Percentiles rank a stretch among this genome's conserved stretches.
These are phyloP conservation scores for Mungos mungo DNA, from an alignment of 2,113 vertebrate species.

Conservation along the genomic window DNA sequence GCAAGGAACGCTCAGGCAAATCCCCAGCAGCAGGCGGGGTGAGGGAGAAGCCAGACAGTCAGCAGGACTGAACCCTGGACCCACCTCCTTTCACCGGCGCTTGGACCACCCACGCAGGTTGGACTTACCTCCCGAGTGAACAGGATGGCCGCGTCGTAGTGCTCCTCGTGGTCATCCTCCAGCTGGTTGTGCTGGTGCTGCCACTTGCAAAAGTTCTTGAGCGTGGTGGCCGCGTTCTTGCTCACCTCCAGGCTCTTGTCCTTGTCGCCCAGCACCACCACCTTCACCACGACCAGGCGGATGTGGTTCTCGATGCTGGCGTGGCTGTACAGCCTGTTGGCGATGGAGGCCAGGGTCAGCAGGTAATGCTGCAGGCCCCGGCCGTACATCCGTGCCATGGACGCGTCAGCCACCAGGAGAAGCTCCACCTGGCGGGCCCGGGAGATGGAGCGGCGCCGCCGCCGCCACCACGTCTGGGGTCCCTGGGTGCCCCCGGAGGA, in stretches of 20 bases:
- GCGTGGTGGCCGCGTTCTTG: slow-evolving; percentile 95
- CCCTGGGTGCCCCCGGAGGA: background rate
- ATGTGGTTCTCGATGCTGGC: slow-evolving; percentile 98
- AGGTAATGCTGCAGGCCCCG: slow-evolving; percentile 95
- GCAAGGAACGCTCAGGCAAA: background rate
- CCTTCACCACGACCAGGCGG: slow-evolving; percentile 94
- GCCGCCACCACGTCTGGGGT: slow-evolving; percentile 64
- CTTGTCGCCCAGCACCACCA: slow-evolving; percentile 88
- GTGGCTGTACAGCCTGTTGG: slow-evolving; percentile 95
- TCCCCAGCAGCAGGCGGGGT: rapidly evolving
- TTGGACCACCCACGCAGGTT: background rate
- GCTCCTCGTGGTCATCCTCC: slow-evolving; percentile 92
- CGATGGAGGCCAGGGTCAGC: slow-evolving; percentile 95
- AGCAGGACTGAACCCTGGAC: background rate
- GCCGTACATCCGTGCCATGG: slow-evolving; percentile 95
- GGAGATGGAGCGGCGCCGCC: slow-evolving; percentile 89
- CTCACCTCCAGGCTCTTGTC: slow-evolving; percentile 93
- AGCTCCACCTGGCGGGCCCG: slow-evolving; percentile 96
- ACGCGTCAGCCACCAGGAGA: slow-evolving; percentile 94
- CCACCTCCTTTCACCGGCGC: background rate
- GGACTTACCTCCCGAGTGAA: slow-evolving; percentile 96
- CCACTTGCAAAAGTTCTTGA: slow-evolving; percentile 99
- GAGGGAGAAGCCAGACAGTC: background rate
- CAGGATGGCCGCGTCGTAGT: slow-evolving; percentile 97
- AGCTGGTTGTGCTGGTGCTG: slow-evolving; percentile 97